Evolutionary conservation across 2,797 vertebrate species (phyloP), one percentile per base, ranked within the genome.

Genomic region (Coluber constrictor): DNA sequence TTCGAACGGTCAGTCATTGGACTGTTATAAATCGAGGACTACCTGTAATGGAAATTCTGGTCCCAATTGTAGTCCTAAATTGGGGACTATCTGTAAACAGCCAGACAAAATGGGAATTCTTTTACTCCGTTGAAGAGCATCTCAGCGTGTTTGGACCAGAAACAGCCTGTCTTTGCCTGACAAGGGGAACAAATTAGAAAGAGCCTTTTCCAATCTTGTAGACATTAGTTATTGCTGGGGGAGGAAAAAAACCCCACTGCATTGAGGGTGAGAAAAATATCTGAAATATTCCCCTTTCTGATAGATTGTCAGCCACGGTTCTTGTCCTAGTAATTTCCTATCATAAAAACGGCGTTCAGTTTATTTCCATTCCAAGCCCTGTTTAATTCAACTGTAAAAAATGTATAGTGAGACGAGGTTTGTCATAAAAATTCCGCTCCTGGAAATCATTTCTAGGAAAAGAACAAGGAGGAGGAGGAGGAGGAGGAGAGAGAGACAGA

Each of bases 391-490:
- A 94, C 91, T 70, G 91, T 9, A 61, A 91, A 90, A 96, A 95
- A 95, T 37, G 51, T 95, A 92, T 94, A 95, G 54, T 59, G 94
- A 93, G 95, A 93, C 94, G 83, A 87, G 92, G 92, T 91, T 96
- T 94, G 93, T n/a, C 90, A 95, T 92, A 87, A 74, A 91, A 95
- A 93, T 96, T 95, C 96, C 89, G 87, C 92, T 92, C 94, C 87
- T 37, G 63, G 90, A 92, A 93, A 93, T 93, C 91, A 90, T 94
- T 95, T 97, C 94, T 92, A 92, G 47, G 61, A 89, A 8, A 54
- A 60, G 56, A 27, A 43, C 18, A n/a, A 92, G 70, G 51, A 61
- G 47, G 74, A 4, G 23, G 61, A 66, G 61, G 60, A 61, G 3
- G 16, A 88, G 70, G 57, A 59, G n/a, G 47, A 3, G 0, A 0